Conservation (phyloP, 2,888 invertebrate genomes). For the Glaucopsyche alexis region DNA sequence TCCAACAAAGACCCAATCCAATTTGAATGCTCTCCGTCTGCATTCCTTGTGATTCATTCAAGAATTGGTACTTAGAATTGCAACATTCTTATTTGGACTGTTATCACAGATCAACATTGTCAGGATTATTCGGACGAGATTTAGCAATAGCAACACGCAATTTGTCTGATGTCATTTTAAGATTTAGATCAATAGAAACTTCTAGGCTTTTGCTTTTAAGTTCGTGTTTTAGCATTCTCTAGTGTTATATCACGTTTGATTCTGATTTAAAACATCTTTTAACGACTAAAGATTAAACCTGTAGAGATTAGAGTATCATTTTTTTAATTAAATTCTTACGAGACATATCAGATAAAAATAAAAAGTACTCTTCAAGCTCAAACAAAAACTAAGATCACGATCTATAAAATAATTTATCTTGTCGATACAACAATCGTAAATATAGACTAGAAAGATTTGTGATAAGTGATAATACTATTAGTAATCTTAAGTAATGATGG, state of each 20-base stretch:
- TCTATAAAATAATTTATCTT: constrained; percentile 2
- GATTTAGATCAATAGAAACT: constrained; percentile 9
- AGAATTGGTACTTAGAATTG: constrained; percentile 5
- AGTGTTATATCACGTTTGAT: background rate
- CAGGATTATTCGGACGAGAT: constrained; percentile 23
- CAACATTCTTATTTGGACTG: constrained; percentile 26
- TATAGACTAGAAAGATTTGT: background rate
- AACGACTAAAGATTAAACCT: background rate
- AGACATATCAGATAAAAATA: constrained; percentile 6
- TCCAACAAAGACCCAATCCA: background rate
- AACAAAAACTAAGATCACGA: constrained; percentile 2
- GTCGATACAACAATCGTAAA: background rate
- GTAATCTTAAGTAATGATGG: background rate
- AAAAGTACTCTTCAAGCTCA: background rate
- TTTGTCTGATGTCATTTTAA: background rate
- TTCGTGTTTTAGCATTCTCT: background rate
- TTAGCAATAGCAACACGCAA: constrained; percentile 19
- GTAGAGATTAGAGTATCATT: background rate
- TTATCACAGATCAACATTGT: constrained; percentile 26
- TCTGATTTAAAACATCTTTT: background rate
- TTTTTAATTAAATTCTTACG: background rate
- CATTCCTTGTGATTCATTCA: constrained; percentile 27
- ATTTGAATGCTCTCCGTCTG: constrained; percentile 5
- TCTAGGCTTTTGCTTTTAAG: background rate
- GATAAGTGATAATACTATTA: background rate